Evolutionary conservation across 2,797 vertebrate genomes (phyloP).

Genomic region (Echeneis naucrates): DNA sequence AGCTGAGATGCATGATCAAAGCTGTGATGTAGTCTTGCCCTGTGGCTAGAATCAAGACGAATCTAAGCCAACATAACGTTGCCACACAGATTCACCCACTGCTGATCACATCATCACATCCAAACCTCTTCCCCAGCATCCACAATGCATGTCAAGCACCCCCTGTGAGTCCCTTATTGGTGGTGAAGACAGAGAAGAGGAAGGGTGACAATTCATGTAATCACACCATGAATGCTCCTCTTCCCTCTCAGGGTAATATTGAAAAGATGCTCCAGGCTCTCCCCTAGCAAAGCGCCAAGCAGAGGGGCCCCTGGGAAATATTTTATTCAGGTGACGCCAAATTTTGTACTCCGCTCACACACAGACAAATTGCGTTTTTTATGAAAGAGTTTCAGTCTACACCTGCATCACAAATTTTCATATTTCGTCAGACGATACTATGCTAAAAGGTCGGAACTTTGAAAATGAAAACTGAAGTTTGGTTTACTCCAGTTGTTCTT

Average conservation of each 20-base stretch:
- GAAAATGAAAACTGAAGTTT: conserved; percentile 60
- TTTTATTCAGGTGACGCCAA: conserved; percentile 80
- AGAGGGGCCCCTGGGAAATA: conserved; percentile 77
- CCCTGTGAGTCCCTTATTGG: conserved; percentile 38
- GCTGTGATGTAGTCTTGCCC: conserved; percentile 10
- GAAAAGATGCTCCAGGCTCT: conserved; percentile 78
- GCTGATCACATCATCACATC: conserved; percentile 37
- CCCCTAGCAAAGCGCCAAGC: conserved; percentile 73
- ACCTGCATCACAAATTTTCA: conserved; percentile 48
- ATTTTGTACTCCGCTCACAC: conserved; percentile 68
- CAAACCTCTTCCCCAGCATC: conserved; percentile 17
- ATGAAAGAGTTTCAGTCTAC: conserved; percentile 62
- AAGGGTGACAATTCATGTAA: conserved; percentile 75
- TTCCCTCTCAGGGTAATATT: conserved; percentile 69
- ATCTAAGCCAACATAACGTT: not conserved
- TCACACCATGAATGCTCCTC: conserved; percentile 71
- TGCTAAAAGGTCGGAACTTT: conserved; percentile 50
- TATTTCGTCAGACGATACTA: conserved; percentile 40
- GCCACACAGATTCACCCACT: conserved; percentile 3
- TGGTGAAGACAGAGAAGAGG: conserved; percentile 37
- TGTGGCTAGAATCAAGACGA: conserved; percentile 7
- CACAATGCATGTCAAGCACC: conserved; percentile 19
- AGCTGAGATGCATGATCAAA: conserved; percentile 17
- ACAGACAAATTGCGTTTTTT: conserved; percentile 61
- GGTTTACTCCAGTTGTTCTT: conserved; percentile 50